A percentile compares a stretch with the other conserved stretches of the same genome.
Evolutionary conservation across 2,888 invertebrate species (phyloP).

Genomic region (Drosophila histrio): DNA sequence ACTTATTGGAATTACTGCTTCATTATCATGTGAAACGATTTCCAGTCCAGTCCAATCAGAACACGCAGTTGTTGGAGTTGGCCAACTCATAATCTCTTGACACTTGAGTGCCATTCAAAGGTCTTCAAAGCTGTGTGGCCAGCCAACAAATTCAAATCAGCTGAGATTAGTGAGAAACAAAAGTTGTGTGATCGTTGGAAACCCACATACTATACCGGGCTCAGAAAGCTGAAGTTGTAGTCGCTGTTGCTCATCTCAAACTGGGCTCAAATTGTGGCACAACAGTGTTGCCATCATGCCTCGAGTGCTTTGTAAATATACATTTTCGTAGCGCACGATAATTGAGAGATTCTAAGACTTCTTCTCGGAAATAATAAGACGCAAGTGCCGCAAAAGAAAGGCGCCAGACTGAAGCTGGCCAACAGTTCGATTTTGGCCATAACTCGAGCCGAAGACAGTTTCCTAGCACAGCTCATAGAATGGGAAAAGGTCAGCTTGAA

Average conservation of each 20-base stretch:
- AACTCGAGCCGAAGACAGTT: neutral
- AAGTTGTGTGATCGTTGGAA: conserved; percentile 21
- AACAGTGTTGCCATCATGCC: conserved; percentile 64
- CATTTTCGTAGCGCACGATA: conserved; percentile 55
- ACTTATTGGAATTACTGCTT: conserved; percentile 81
- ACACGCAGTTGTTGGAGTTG: conserved; percentile 35
- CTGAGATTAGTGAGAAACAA: conserved; percentile 66
- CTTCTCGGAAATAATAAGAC: conserved; percentile 47
- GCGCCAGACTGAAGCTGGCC: conserved; percentile 25
- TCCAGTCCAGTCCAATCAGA: conserved; percentile 13
- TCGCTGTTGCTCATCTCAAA: conserved; percentile 5
- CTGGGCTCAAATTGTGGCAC: conserved; percentile 15
- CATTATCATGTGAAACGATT: conserved; percentile 70
- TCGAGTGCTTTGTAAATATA: conserved; percentile 76
- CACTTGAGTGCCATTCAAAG: conserved; percentile 72
- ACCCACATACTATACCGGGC: conserved; percentile 34
- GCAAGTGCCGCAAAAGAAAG: conserved; percentile 23
- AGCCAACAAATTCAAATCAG: conserved; percentile 64
- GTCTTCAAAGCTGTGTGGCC: conserved; percentile 48
- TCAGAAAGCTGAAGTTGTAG: conserved; percentile 5
- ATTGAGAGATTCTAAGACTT: conserved; percentile 73
- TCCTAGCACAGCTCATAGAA: neutral
- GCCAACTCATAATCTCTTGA: conserved; percentile 74
- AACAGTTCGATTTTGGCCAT: conserved; percentile 5
- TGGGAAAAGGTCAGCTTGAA: neutral